Evolutionary conservation across 2,797 vertebrate species (phyloP).

Genomic region (Melanotaenia maccullochi): DNA sequence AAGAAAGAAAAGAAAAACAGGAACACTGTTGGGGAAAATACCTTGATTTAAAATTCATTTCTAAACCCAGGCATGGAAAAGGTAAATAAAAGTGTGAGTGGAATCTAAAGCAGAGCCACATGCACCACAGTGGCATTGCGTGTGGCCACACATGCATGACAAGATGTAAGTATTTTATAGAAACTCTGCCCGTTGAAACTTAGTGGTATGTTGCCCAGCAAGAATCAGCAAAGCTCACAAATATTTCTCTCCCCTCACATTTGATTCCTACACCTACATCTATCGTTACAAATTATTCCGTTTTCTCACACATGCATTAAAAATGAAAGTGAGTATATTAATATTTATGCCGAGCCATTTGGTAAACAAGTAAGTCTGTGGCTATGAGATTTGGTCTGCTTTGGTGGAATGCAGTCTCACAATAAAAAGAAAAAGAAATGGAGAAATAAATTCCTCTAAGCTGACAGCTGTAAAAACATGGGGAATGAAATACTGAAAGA

Average conservation of each 20-base stretch:
- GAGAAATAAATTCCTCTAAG: slow-evolving; percentile 43
- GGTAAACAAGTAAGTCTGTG: slow-evolving; percentile 60
- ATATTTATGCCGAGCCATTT: slow-evolving; percentile 63
- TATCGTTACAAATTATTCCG: slow-evolving; percentile 34
- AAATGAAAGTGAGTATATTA: slow-evolving; percentile 59
- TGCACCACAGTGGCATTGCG: slow-evolving; percentile 55
- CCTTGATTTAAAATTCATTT: slow-evolving; percentile 85
- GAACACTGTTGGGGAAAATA: slow-evolving; percentile 74
- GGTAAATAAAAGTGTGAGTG: slow-evolving; percentile 70
- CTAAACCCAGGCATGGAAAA: slow-evolving; percentile 77
- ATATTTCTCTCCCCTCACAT: slow-evolving; percentile 13
- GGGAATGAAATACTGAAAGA: slow-evolving; percentile 33
- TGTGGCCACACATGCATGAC: slow-evolving; percentile 64
- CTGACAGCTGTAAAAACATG: slow-evolving; percentile 29
- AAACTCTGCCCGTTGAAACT: slow-evolving; percentile 43
- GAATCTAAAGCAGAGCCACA: slow-evolving; percentile 77
- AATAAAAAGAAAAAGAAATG: slow-evolving; percentile 13
- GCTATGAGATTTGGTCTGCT: slow-evolving; percentile 51
- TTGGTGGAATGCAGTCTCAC: slow-evolving; percentile 51
- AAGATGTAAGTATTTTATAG: slow-evolving; percentile 27
- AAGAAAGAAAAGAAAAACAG: slow-evolving; percentile 40
- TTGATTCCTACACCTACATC: slow-evolving; percentile 33
- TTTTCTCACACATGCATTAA: slow-evolving; percentile 52
- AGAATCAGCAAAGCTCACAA: slow-evolving; percentile 30
- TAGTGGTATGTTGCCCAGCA: slow-evolving; percentile 24